phyloP scores from a whole-genome alignment of 2,113 vertebrate genomes.

The Acrocephalus arundinaceus region DNA sequence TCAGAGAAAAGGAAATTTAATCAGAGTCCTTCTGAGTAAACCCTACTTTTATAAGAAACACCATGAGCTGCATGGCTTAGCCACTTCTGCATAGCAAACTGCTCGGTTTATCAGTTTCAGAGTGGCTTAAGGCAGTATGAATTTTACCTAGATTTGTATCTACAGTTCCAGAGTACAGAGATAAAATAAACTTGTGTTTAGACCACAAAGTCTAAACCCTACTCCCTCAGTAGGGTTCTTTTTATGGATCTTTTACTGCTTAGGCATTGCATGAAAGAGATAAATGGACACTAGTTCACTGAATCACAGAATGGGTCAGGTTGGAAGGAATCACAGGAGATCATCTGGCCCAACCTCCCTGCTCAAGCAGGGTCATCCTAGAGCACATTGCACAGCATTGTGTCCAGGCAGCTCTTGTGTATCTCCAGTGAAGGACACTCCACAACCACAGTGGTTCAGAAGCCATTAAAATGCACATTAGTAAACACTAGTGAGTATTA shows the following conservation, averaged over 20 bases:
- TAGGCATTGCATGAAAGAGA: neutral
- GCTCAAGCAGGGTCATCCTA: neutral
- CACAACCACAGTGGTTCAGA: neutral
- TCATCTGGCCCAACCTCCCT: neutral
- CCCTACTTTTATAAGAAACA: neutral
- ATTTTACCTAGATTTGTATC: slow-evolving; percentile 3
- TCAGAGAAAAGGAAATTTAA: neutral
- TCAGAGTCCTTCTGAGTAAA: slow-evolving; percentile 2
- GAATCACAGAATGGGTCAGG: neutral
- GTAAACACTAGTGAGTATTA: neutral
- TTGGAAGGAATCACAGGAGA: neutral
- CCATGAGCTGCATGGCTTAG: neutral
- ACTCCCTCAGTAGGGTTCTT: neutral
- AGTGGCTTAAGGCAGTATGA: neutral
- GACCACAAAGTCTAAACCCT: neutral
- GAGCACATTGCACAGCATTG: neutral
- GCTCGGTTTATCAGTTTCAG: neutral
- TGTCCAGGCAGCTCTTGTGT: neutral
- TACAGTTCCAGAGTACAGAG: neutral
- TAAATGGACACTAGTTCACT: neutral
- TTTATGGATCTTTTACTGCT: neutral
- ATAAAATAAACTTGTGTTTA: neutral
- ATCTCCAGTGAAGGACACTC: neutral
- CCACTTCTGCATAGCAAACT: neutral
- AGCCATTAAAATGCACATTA: neutral